phyloP scores from a whole-genome alignment of 2,888 invertebrate genomes.

The Chironomus tentans region DNA sequence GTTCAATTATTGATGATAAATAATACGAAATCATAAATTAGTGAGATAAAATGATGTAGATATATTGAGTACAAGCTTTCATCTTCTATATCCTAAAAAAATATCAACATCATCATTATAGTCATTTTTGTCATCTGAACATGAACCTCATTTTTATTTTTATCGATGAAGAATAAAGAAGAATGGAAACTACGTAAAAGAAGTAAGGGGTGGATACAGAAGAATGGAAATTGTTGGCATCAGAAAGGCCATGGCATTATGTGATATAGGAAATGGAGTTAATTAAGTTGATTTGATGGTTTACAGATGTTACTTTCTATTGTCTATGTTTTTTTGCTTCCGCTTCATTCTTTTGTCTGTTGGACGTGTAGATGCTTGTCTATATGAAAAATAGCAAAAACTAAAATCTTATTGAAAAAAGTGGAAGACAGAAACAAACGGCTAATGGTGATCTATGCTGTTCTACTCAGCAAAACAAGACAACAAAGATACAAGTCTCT shows the following conservation, averaged over 20 bases:
- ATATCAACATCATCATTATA: not conserved
- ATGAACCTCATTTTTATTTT: not conserved
- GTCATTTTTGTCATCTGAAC: not conserved
- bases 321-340: not conserved
- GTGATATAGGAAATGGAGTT: not conserved
- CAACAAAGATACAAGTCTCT: not conserved
- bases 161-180: too few relatives aligned
- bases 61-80: too few relatives aligned
- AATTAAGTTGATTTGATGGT: slow-evolving; percentile 16
- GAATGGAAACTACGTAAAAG: not conserved
- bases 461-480: not conserved
- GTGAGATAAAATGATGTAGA: too few relatives aligned
- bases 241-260: not conserved
- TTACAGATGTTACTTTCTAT: slow-evolving; percentile 14
- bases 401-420: not conserved
- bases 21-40: too few relatives aligned
- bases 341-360: not conserved
- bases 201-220: not conserved
- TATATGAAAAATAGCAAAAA: not conserved
- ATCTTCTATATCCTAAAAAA: too few relatives aligned
- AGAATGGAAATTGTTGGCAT: not conserved
- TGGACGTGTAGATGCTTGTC: not conserved
- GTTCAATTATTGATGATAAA: too few relatives aligned
- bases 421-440: not conserved
- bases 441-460: not conserved